Conservation (phyloP, 2,113 vertebrate genomes). For the Alosa alosa region DNA sequence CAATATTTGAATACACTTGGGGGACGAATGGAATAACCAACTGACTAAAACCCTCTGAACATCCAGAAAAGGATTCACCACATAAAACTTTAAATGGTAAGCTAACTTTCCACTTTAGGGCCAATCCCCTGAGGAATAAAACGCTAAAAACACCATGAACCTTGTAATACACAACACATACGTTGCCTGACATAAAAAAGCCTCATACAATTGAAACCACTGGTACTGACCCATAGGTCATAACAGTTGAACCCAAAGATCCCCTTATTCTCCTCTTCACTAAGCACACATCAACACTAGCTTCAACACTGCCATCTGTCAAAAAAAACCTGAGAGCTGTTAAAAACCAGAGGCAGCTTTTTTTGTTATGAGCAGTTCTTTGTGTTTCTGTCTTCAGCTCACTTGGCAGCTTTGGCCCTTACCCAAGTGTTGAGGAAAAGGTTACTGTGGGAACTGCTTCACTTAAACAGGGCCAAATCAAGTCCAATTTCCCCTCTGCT, state of each 20-base stretch:
- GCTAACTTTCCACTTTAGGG: not conserved
- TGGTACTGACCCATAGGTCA: slow-evolving; percentile 57
- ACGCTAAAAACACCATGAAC: not conserved
- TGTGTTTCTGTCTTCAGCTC: not conserved
- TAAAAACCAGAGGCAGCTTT: not conserved
- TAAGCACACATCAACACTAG: not conserved
- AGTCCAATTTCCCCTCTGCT: not conserved
- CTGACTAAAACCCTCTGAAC: slow-evolving; percentile 6
- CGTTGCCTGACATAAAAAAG: not conserved
- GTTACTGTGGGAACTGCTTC: slow-evolving; percentile 50
- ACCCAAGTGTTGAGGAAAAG: not conserved
- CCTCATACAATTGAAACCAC: not conserved
- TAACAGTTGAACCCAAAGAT: slow-evolving; percentile 50
- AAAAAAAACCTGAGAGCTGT: not conserved
- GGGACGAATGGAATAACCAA: slow-evolving; percentile 28
- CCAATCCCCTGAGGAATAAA: not conserved
- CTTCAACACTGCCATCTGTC: not conserved
- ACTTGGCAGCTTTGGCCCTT: not conserved
- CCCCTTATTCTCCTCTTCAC: not conserved
- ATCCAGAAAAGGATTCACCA: not conserved
- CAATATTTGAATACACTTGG: slow-evolving; percentile 38
- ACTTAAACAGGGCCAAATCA: slow-evolving; percentile 47
- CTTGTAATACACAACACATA: not conserved
- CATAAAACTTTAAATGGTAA: not conserved
- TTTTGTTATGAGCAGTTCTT: not conserved